Base-by-base conservation (phyloP, 2,888 invertebrate genomes). In the Tuberolachnus salignus region DNA sequence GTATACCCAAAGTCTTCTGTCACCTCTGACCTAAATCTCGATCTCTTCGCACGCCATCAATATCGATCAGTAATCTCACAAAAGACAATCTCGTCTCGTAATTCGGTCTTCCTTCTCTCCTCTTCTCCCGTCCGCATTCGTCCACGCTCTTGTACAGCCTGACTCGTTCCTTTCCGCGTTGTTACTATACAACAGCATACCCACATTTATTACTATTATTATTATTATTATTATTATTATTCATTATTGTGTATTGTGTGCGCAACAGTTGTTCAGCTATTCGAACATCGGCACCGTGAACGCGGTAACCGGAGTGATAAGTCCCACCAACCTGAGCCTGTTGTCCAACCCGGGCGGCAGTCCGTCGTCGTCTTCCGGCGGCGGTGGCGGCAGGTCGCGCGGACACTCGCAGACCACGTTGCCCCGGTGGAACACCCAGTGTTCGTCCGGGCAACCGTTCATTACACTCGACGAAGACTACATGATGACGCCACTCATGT, bases 381-480 rank as follows among this genome's bases (percentile, higher is more conserved):
- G 61, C 34, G 49, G 59, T 21, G 53, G 19, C 42, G 16, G 42
- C 8, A 46, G 78, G 21, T 49, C 78, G 6, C 66, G 78, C 9
- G 57, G 59, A n/a, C 59, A 59, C 34, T 59, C 84, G 16, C 82
- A 82, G 59, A 81, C 81, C 53, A 81, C 81, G 74, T 81, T 82
- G 70, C 84, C 84, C 85, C 87, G 82, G 34, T 84, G 83, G 83
- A 83, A 82, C 59, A 82, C 83, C n/a, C 84, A 85, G 53, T 84
- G 85, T 64, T 84, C 85, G 69, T 86, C 88, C 85, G 90, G 93
- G 73, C 89, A 89, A 23, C 92, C 94, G 73, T 95, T 96, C 88
- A 91, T 96, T 83, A 91, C 92, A 74, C 87, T 95, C 84, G 97
- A 97, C 85, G 97, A 97, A 85, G 97, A 97, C 87, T 97, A 97